Evolutionary conservation across 2,888 invertebrate genomes (phyloP).

Genomic region (Drosophila sordidula): DNA sequence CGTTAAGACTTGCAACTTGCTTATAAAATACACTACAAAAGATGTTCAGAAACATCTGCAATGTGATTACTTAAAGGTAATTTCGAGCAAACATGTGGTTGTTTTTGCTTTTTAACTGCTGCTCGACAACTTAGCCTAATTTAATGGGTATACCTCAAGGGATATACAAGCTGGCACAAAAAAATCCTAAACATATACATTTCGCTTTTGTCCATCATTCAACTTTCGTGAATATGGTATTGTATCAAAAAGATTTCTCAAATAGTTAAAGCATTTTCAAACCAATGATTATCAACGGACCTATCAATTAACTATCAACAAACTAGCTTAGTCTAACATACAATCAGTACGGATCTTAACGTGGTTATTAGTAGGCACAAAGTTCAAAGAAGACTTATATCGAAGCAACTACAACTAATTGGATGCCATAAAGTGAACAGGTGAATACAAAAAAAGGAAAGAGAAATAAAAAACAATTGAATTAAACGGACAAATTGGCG

Average conservation of each 20-base stretch:
- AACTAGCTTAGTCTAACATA: conserved; percentile 56
- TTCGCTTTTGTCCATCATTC: conserved; percentile 17
- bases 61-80: conserved; percentile 7
- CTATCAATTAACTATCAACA: conserved; percentile 29
- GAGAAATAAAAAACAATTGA: conserved; percentile 21
- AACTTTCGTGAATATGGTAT: conserved; percentile 31
- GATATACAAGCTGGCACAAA: conserved; percentile 64
- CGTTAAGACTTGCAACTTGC: conserved; percentile 36
- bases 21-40: conserved; percentile 44
- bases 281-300: conserved; percentile 66
- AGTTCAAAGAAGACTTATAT: conserved; percentile 37
- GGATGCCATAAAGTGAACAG: conserved; percentile 21
- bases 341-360: conserved; percentile 69
- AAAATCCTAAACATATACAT: conserved; percentile 35
- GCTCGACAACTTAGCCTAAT: conserved; percentile 18
- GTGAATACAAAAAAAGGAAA: conserved; percentile 10
- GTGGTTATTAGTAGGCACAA: conserved; percentile 48
- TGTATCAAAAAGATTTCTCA: conserved; percentile 61
- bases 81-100: conserved; percentile 1
- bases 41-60: neutral
- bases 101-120: conserved; percentile 9
- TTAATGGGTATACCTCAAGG: conserved; percentile 40
- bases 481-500: conserved; percentile 15
- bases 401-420: conserved; percentile 32
- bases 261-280: conserved; percentile 78